These are phyloP conservation scores for Cyclophora punctaria DNA, from an alignment of 2,888 invertebrate species.

Conservation along the genomic window DNA sequence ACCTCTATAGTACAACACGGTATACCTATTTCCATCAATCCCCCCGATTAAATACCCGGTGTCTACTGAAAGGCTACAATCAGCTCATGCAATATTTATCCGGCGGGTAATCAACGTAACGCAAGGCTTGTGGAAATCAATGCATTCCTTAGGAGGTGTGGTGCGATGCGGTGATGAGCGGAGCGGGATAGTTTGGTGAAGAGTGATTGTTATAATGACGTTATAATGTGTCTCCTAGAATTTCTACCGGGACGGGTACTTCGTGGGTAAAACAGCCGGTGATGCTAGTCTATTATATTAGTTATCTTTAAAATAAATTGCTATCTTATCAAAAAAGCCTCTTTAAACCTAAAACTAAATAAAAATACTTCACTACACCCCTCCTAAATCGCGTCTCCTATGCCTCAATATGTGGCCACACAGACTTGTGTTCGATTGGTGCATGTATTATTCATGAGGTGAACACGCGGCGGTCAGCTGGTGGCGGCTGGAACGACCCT, in stretches of 20 bases:
- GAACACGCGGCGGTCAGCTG: slow-evolving; percentile 6
- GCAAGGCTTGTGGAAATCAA: slow-evolving; percentile 32
- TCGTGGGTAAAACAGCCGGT: too few relatives aligned
- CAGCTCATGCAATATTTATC: slow-evolving; percentile 50
- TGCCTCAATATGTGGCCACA: slow-evolving; percentile 9
- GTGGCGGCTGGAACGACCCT: too few relatives aligned
- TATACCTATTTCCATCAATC: too few relatives aligned
- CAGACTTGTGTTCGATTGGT: slow-evolving; percentile 21
- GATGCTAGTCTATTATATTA: too few relatives aligned
- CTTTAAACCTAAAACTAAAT: too few relatives aligned
- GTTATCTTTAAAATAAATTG: too few relatives aligned
- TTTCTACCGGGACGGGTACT: too few relatives aligned
- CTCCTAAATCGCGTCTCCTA: slow-evolving; percentile 8
- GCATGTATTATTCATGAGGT: slow-evolving; percentile 23
- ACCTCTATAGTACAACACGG: too few relatives aligned
- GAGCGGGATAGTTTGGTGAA: neutral
- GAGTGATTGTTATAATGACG: too few relatives aligned
- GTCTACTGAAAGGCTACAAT: slow-evolving; percentile 5
- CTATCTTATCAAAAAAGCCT: too few relatives aligned
- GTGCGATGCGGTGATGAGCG: slow-evolving; percentile 2
- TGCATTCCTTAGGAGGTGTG: slow-evolving; percentile 32
- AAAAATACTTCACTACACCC: too few relatives aligned
- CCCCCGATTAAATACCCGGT: neutral
- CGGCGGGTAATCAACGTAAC: slow-evolving; percentile 30
- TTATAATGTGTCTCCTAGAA: too few relatives aligned